A percentile compares a stretch with the other conserved stretches of the same genome.
Conservation (phyloP, 2,888 invertebrate species). For the Linyphia triangularis region DNA sequence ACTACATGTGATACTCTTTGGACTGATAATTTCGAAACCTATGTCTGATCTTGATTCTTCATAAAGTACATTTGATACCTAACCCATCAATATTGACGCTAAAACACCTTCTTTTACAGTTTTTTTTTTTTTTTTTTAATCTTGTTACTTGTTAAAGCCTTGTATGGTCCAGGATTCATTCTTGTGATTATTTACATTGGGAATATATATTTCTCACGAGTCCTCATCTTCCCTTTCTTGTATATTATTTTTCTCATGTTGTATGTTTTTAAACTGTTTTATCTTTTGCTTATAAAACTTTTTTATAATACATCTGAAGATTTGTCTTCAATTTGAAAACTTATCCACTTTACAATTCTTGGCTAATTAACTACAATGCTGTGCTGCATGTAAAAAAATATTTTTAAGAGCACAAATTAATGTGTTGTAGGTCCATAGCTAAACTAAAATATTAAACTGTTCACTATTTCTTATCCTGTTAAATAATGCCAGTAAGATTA, state of each 20-base stretch:
- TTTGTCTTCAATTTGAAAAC: too few relatives aligned
- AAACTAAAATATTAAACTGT: too few relatives aligned
- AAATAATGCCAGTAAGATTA: too few relatives aligned
- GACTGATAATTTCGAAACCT: conserved; percentile 73
- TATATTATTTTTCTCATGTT: conserved; percentile 45
- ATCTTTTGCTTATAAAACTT: conserved; percentile 38
- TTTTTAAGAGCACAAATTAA: too few relatives aligned
- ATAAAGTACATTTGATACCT: conserved; percentile 25
- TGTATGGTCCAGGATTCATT: neutral
- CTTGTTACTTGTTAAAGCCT: conserved; percentile 31
- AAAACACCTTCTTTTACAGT: neutral
- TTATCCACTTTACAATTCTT: too few relatives aligned
- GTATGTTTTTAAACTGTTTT: conserved; percentile 16
- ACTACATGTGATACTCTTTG: conserved; percentile 68
- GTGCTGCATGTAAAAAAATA: too few relatives aligned
- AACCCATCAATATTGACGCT: conserved; percentile 23
- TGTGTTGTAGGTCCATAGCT: too few relatives aligned
- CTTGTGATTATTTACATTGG: neutral
- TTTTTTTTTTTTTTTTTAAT: conserved; percentile 33
- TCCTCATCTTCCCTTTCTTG: conserved; percentile 4
- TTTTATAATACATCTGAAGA: too few relatives aligned
- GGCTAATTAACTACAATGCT: too few relatives aligned
- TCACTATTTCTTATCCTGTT: too few relatives aligned
- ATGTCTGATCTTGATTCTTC: conserved; percentile 44
- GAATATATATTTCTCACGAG: neutral